Base-by-base conservation (phyloP, 2,888 invertebrate species). In the Lochmaea capreae region DNA sequence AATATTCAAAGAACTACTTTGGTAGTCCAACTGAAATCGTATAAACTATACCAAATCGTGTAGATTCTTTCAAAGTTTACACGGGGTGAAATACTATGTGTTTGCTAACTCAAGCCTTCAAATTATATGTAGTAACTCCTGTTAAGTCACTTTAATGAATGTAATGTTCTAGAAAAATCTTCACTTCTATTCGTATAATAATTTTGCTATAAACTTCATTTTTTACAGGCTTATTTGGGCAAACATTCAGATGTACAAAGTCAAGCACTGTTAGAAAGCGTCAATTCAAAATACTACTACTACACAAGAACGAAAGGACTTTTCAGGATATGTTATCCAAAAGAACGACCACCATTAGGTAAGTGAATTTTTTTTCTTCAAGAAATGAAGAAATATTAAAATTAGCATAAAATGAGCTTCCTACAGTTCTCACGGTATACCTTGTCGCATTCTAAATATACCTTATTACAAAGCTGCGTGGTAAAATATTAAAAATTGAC, bases 251-350 rank as follows among this genome's bases (percentile, higher is more conserved):
- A 93, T 78, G 88, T 90, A 72, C 92, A 92, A 85, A 92, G 94
- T 76, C 90, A 90, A 82, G 89, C 91, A 52, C 88, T 95, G 80
- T 87, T 95, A 82, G 94, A 94, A 83, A 93, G 92, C 83, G 91
- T 97, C 87, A 96, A 95, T 87, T 89, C 90, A 65, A 96, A 97
- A 88, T 96, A 95, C 85, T 95, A 92, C 86, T 97, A 94, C 89
- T 97, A 92, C 88, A 95, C 97, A 77, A 92, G 98, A 87, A 97
- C 97, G 86, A 93, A 96, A 86, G 98, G 98, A 79, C 91, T 98
- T 71, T 97, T 97, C 90, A 91, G 97, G 87, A 93, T 95, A 87
- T 98, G 97, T 87, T 98, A 97, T 88, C 97, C 97, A 54, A 96
- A 96, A 87, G 95, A 96, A 83, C 90, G 95, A 77, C 97, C 97